phyloP scores from a whole-genome alignment of 2,888 invertebrate species.

The Hypsopygia costalis region DNA sequence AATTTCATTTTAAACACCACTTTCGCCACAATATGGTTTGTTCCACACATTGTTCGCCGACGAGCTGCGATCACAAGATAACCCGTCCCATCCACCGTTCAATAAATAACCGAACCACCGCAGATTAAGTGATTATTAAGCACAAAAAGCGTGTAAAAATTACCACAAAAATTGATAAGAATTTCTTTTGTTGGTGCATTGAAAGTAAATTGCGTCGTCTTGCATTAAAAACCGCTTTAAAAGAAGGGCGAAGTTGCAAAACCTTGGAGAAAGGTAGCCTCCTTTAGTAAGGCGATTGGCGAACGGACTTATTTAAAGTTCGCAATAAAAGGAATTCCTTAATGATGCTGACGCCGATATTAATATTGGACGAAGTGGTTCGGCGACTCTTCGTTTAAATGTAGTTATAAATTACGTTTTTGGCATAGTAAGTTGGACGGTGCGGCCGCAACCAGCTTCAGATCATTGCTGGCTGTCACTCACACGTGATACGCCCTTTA shows the following conservation, averaged over 20 bases:
- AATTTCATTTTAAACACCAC: constrained; percentile 37
- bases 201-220: constrained; percentile 42
- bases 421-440: constrained; percentile 32
- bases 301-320: constrained; percentile 72
- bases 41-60: constrained; percentile 38
- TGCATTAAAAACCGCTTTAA: constrained; percentile 45
- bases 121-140: constrained; percentile 64
- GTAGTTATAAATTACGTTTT: constrained; percentile 75
- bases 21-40: constrained; percentile 37
- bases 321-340: constrained; percentile 78
- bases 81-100: constrained; percentile 22
- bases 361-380: constrained; percentile 66
- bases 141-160: constrained; percentile 47
- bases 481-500: not conserved
- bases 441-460: not conserved
- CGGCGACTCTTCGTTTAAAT: constrained; percentile 57
- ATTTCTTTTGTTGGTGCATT: constrained; percentile 52
- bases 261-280: constrained; percentile 75
- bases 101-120: constrained; percentile 46
- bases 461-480: not conserved
- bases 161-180: constrained; percentile 52
- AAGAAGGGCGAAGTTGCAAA: constrained; percentile 69
- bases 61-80: constrained; percentile 35
- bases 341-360: constrained; percentile 75
- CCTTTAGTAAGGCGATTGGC: constrained; percentile 64